A percentile compares a stretch with the other conserved stretches of the same genome.
Conservation (phyloP, 2,888 invertebrate genomes). For the Buathra laborator region DNA sequence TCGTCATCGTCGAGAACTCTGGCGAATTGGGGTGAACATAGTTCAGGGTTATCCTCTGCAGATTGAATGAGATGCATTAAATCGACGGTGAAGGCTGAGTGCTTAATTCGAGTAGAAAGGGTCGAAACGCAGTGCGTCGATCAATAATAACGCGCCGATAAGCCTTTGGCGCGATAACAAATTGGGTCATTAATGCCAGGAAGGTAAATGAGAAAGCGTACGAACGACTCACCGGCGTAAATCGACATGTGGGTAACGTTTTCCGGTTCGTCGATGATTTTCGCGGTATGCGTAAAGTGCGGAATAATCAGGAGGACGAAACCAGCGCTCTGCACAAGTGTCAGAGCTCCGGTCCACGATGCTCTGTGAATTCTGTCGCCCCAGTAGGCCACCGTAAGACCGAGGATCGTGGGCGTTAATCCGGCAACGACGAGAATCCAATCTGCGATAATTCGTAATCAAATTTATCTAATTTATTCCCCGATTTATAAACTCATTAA, state of each 20-base stretch:
- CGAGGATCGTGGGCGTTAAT: conserved; percentile 86
- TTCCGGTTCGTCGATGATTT: conserved; percentile 74
- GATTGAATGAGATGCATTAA: conserved; percentile 38
- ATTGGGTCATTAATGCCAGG: conserved; percentile 32
- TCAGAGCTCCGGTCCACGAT: conserved; percentile 87
- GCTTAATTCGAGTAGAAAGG: not conserved
- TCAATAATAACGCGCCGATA: conserved; percentile 51
- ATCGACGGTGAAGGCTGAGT: not conserved
- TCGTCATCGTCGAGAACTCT: conserved; percentile 74
- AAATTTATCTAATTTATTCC: not conserved
- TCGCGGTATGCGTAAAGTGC: conserved; percentile 85
- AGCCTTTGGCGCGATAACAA: conserved; percentile 48
- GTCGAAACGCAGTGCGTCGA: not conserved
- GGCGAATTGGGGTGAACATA: conserved; percentile 71
- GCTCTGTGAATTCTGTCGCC: conserved; percentile 87
- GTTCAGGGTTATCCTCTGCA: conserved; percentile 77
- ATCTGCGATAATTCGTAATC: conserved; percentile 84
- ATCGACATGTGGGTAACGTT: conserved; percentile 75
- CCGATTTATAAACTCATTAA: not conserved
- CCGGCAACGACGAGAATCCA: conserved; percentile 87
- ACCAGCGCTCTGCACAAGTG: conserved; percentile 86
- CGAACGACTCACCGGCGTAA: conserved; percentile 77
- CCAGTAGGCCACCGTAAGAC: conserved; percentile 87
- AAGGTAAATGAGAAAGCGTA: not conserved
- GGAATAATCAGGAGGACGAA: conserved; percentile 87